phyloP scores from a whole-genome alignment of 2,797 vertebrate species.

The Amblyopsis hoosieri region DNA sequence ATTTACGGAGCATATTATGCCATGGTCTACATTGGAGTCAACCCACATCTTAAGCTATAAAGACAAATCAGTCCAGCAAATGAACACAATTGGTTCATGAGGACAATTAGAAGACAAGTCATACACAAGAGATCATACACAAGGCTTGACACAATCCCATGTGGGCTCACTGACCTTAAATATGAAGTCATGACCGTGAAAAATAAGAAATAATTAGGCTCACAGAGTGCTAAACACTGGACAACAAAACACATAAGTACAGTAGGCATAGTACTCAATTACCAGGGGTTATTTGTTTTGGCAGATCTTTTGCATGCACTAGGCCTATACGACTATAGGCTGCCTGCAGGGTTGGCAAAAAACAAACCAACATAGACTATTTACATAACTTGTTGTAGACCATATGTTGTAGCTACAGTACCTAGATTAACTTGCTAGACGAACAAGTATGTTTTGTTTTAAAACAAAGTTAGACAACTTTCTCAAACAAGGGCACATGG shows the following conservation, averaged over 20 bases:
- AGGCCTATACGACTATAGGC: not conserved
- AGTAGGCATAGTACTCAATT: conserved; percentile 13
- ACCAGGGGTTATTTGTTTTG: conserved; percentile 32
- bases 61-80: not conserved
- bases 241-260: conserved; percentile 12
- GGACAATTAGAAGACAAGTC: not conserved
- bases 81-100: no score
- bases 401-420: not conserved
- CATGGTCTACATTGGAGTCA: no score
- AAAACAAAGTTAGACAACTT: no score
- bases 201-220: conserved; percentile 26
- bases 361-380: conserved; percentile 3
- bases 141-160: conserved; percentile 12
- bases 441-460: no score
- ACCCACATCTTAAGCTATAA: no score
- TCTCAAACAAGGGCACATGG: no score
- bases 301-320: conserved; percentile 7
- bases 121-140: conserved; percentile 6
- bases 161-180: conserved; percentile 32
- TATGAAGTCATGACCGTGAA: conserved; percentile 5
- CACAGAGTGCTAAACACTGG: conserved; percentile 24
- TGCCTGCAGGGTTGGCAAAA: conserved; percentile 23
- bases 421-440: not conserved
- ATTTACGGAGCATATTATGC: no score
- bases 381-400: conserved; percentile 5